Conservation (phyloP, 2,888 invertebrate genomes). For the Archaeoteleia sp. region DNA sequence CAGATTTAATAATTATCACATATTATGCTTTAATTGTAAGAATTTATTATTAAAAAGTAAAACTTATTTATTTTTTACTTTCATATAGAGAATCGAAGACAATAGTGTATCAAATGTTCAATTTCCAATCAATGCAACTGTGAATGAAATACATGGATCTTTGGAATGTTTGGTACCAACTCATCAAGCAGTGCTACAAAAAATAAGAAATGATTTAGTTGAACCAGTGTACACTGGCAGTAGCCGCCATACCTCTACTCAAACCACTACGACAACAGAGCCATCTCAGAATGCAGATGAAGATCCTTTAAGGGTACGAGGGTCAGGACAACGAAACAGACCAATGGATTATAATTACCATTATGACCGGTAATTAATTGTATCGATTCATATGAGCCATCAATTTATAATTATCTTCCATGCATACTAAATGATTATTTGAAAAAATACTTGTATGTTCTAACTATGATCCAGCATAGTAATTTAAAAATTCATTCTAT, state of each 20-base stretch:
- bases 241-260: constrained; percentile 74
- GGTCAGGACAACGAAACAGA: constrained; percentile 24
- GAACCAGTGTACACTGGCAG: constrained; percentile 77
- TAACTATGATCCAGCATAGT: too few relatives aligned
- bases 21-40: too few relatives aligned
- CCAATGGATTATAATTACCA: too few relatives aligned
- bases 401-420: constrained; percentile 1
- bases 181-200: constrained; percentile 79
- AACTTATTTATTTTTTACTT: constrained; percentile 6
- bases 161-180: constrained; percentile 81
- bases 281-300: constrained; percentile 26
- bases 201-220: constrained; percentile 80
- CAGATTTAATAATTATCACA: too few relatives aligned
- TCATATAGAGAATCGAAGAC: constrained; percentile 77
- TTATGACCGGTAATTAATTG: constrained; percentile 63
- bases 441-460: too few relatives aligned
- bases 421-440: too few relatives aligned
- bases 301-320: constrained; percentile 60
- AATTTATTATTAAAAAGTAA: constrained; percentile 7
- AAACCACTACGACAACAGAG: constrained; percentile 72
- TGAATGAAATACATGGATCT: constrained; percentile 77
- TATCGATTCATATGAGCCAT: constrained; percentile 45
- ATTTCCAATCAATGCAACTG: constrained; percentile 78
- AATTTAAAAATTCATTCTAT: too few relatives aligned
- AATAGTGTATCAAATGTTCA: constrained; percentile 80